phyloP scores from a whole-genome alignment of 2,797 vertebrate species.

The Acrocephalus scirpaceus region DNA sequence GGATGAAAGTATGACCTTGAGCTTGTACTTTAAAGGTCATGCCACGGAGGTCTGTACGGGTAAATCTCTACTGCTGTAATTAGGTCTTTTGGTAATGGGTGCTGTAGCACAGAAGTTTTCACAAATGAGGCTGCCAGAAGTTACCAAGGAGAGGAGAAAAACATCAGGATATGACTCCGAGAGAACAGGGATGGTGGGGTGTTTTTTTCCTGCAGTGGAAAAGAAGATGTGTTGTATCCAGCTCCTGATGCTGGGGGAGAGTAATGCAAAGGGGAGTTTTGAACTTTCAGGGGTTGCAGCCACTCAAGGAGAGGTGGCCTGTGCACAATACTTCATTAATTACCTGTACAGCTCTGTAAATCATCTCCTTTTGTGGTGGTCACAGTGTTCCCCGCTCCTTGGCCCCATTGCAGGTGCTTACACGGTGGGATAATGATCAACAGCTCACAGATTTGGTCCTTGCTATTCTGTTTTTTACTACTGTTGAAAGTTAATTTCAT shows the following conservation, averaged over 20 bases:
- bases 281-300: background rate
- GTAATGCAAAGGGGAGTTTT: background rate
- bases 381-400: background rate
- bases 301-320: background rate
- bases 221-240: background rate
- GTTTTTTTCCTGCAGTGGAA: background rate
- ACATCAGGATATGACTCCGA: background rate
- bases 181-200: background rate
- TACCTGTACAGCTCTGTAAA: background rate
- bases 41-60: background rate
- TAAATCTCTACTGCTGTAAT: slow-evolving; percentile 11
- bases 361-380: background rate
- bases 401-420: background rate
- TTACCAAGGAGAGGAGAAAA: background rate
- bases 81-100: slow-evolving; percentile 16
- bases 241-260: background rate
- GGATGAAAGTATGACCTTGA: slow-evolving; percentile 56
- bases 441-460: background rate
- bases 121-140: slow-evolving; percentile 19
- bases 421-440: background rate
- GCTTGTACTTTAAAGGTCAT: slow-evolving; percentile 29
- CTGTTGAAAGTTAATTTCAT: slow-evolving; percentile 48
- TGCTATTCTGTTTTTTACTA: background rate
- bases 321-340: background rate
- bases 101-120: slow-evolving; percentile 1